Conservation (phyloP, 1,140 invertebrate genomes). For the Acyrthosiphon pisum region DNA sequence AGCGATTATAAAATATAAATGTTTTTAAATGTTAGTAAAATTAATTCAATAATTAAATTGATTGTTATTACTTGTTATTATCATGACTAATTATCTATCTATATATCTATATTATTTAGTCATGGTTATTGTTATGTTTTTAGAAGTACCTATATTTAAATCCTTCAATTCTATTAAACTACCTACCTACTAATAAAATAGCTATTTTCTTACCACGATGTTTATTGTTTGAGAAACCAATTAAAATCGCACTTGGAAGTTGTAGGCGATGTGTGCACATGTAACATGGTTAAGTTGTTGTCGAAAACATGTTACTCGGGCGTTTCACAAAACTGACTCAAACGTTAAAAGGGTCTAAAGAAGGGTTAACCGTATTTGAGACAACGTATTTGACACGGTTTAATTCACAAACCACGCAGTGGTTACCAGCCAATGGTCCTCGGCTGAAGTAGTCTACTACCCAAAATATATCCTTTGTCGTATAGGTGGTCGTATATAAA, state of each 20-base stretch:
- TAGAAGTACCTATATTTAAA: too few relatives aligned
- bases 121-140: too few relatives aligned
- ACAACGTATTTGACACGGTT: slow-evolving; percentile 21
- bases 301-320: not conserved
- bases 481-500: not conserved
- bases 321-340: not conserved
- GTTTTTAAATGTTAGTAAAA: too few relatives aligned
- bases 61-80: too few relatives aligned
- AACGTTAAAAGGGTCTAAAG: not conserved
- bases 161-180: too few relatives aligned
- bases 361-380: slow-evolving; percentile 37
- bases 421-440: slow-evolving; percentile 5
- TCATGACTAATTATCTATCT: too few relatives aligned
- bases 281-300: not conserved
- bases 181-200: too few relatives aligned
- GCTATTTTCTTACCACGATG: not conserved
- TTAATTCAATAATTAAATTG: too few relatives aligned
- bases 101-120: too few relatives aligned
- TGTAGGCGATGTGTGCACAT: not conserved
- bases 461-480: slow-evolving; percentile 20
- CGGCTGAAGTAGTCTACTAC: slow-evolving; percentile 21
- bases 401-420: slow-evolving; percentile 28
- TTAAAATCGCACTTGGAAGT: not conserved
- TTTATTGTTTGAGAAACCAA: not conserved
- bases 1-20: too few relatives aligned